Evolutionary conservation across 1,140 invertebrate species (phyloP).

Genomic region (Neodiprion pinetum): DNA sequence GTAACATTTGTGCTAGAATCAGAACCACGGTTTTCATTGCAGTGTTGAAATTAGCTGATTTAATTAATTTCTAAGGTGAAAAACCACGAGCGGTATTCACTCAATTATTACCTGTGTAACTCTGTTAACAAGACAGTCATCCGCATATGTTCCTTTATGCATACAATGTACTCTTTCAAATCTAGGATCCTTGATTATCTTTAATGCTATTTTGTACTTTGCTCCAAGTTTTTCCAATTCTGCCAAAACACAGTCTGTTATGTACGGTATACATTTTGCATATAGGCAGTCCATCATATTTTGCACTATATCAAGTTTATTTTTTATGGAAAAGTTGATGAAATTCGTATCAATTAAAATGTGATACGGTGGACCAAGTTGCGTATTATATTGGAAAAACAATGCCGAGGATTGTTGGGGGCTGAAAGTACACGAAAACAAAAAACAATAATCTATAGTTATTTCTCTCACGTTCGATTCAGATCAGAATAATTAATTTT

Average conservation of each 20-base stretch:
- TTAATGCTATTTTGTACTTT: slow-evolving; percentile 94
- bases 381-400: slow-evolving; percentile 99
- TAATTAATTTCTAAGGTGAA: background rate
- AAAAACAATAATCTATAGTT: slow-evolving; percentile 17
- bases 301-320: slow-evolving; percentile 96
- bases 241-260: slow-evolving; percentile 98
- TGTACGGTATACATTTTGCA: slow-evolving; percentile 98
- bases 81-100: slow-evolving; percentile 14
- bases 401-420: slow-evolving; percentile 90
- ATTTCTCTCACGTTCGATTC: background rate
- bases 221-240: slow-evolving; percentile 97
- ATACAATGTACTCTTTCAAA: slow-evolving; percentile 93
- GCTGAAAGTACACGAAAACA: slow-evolving; percentile 49
- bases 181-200: slow-evolving; percentile 94
- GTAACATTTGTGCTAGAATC: slow-evolving; percentile 95
- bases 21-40: slow-evolving; percentile 25
- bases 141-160: slow-evolving; percentile 99
- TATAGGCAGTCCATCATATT: slow-evolving; percentile 99
- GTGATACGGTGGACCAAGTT: slow-evolving; percentile 97
- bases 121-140: slow-evolving; percentile 97
- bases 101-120: slow-evolving; percentile 78
- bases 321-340: slow-evolving; percentile 98
- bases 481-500: slow-evolving; percentile 11
- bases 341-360: slow-evolving; percentile 98
- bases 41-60: background rate